phyloP scores from a whole-genome alignment of 2,888 invertebrate genomes.

The Eledone cirrhosa region DNA sequence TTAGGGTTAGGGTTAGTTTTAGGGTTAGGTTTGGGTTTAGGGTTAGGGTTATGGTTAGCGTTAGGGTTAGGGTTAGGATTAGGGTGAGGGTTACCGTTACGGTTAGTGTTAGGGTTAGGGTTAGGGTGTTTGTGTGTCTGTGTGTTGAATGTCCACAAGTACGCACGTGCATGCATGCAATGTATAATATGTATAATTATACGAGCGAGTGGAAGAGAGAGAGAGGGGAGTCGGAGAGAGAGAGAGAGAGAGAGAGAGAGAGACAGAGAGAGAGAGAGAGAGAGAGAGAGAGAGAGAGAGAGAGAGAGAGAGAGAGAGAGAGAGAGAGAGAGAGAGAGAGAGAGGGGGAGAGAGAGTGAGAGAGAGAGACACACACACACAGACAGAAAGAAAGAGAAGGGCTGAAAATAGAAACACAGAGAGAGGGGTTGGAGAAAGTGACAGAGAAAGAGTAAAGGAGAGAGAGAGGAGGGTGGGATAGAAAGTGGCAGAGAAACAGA shows the following conservation, averaged over 20 bases:
- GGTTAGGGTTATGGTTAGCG: too few relatives aligned
- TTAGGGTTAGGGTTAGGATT: too few relatives aligned
- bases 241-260: background rate
- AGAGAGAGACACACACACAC: background rate
- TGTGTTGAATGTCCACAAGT: too few relatives aligned
- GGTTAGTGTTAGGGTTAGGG: too few relatives aligned
- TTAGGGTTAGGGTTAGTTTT: too few relatives aligned
- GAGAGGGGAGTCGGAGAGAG: background rate
- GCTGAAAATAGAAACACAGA: background rate
- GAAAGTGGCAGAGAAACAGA: too few relatives aligned
- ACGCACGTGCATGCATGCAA: too few relatives aligned
- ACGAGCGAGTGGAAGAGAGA: too few relatives aligned
- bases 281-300: background rate
- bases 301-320: slow-evolving; percentile 21
- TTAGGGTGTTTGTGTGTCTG: too few relatives aligned
- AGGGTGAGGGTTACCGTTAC: too few relatives aligned
- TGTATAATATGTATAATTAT: too few relatives aligned
- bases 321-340: background rate
- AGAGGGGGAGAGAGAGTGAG: slow-evolving; percentile 7
- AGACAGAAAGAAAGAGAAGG: background rate
- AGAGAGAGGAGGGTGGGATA: background rate
- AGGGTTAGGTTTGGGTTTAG: too few relatives aligned
- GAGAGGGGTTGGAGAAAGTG: background rate
- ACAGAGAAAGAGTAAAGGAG: background rate
- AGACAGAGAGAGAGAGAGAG: background rate